These are phyloP conservation scores for Colletes latitarsis DNA, from an alignment of 1,140 invertebrate genomes.

Conservation along the genomic window DNA sequence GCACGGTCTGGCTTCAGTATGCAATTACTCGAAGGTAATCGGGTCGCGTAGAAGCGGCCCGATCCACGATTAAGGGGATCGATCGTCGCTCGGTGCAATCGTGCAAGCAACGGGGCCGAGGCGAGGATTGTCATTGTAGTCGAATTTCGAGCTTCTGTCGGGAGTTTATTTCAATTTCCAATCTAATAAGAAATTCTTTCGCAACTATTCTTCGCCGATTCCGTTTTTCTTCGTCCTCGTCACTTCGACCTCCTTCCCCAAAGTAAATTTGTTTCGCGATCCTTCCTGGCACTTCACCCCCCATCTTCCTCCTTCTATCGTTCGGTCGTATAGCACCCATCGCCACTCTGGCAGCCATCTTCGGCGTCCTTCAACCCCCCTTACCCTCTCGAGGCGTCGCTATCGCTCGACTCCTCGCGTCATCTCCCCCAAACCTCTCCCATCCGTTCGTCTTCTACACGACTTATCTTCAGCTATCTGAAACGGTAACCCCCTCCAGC, in stretches of 20 bases:
- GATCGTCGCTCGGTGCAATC: slow-evolving; percentile 12
- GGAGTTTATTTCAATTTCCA: slow-evolving; percentile 73
- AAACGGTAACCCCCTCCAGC: slow-evolving; percentile 40
- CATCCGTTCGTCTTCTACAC: slow-evolving; percentile 50
- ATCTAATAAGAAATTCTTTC: slow-evolving; percentile 77
- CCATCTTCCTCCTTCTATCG: slow-evolving; percentile 41
- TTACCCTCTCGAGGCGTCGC: slow-evolving; percentile 42
- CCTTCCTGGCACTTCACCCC: slow-evolving; percentile 21
- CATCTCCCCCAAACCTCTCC: slow-evolving; percentile 12
- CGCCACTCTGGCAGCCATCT: slow-evolving; percentile 40
- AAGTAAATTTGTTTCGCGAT: slow-evolving; percentile 51
- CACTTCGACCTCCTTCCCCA: not conserved
- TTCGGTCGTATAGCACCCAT: slow-evolving; percentile 44
- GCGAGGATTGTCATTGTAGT: slow-evolving; percentile 35
- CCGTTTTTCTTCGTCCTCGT: not conserved
- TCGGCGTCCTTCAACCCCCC: slow-evolving; percentile 15
- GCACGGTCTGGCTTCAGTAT: slow-evolving; percentile 6
- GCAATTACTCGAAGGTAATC: slow-evolving; percentile 30
- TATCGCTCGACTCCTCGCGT: slow-evolving; percentile 31
- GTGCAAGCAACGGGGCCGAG: not conserved
- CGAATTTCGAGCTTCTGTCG: slow-evolving; percentile 33
- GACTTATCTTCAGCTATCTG: slow-evolving; percentile 68
- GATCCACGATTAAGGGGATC: slow-evolving; percentile 16
- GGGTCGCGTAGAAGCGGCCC: not conserved
- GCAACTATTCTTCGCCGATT: slow-evolving; percentile 67